Evolutionary conservation across 1,140 invertebrate genomes (phyloP).

Genomic region (Euwallacea fornicatus): DNA sequence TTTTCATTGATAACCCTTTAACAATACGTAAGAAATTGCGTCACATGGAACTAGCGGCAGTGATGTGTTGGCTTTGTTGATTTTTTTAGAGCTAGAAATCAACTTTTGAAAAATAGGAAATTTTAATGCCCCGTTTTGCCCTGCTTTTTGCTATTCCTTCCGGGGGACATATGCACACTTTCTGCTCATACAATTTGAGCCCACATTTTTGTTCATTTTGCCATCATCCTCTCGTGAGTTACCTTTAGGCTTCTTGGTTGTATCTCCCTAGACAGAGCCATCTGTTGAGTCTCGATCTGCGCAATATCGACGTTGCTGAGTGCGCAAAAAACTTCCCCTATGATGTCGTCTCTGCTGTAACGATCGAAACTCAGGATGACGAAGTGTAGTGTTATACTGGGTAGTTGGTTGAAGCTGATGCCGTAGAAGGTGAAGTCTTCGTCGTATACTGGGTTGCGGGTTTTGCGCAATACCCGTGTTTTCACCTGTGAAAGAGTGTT

Average conservation of each 20-base stretch:
- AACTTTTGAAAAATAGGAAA: not conserved
- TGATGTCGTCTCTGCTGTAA: constrained; percentile 95
- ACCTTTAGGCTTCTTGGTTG: constrained; percentile 85
- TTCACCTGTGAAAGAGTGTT: constrained; percentile 60
- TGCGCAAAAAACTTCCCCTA: constrained; percentile 93
- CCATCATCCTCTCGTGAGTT: not conserved
- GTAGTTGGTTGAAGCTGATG: constrained; percentile 78
- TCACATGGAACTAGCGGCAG: no score
- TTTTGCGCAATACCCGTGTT: constrained; percentile 90
- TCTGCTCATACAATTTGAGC: no score
- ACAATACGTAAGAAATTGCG: no score
- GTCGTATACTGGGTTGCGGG: constrained; percentile 90
- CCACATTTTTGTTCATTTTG: no score
- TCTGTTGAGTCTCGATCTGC: constrained; percentile 75
- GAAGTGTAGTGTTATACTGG: constrained; percentile 88
- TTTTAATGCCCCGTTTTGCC: not conserved
- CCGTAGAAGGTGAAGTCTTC: constrained; percentile 98
- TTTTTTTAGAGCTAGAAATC: not conserved
- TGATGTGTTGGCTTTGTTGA: no score
- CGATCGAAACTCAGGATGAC: constrained; percentile 95
- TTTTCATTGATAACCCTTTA: no score
- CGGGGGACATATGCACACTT: no score
- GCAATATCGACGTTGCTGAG: constrained; percentile 78
- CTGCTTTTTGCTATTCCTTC: no score
- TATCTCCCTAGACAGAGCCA: constrained; percentile 79